Evolutionary conservation across 1,140 invertebrate genomes (phyloP).

Genomic region (Ephestia elutella): DNA sequence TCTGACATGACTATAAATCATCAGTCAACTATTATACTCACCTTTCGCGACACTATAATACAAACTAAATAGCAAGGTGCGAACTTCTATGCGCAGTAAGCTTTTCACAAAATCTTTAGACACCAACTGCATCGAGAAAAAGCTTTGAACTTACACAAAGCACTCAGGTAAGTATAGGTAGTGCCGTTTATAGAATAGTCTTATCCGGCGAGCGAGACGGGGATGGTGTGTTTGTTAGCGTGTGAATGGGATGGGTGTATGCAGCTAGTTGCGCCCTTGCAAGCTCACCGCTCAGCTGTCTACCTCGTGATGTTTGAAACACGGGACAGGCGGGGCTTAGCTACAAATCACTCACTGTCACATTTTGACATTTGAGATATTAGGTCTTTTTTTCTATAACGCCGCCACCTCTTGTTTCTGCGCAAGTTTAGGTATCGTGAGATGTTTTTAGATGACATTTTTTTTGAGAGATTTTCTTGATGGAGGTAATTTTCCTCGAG

Average conservation of each 20-base stretch:
- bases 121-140: slow-evolving; percentile 63
- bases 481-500: too few relatives aligned
- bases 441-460: background rate
- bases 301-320: slow-evolving; percentile 74
- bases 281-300: slow-evolving; percentile 66
- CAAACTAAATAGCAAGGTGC: slow-evolving; percentile 13
- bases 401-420: slow-evolving; percentile 56
- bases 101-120: slow-evolving; percentile 56
- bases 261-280: slow-evolving; percentile 53
- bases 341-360: slow-evolving; percentile 76
- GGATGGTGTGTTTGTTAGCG: slow-evolving; percentile 33
- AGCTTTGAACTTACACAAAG: slow-evolving; percentile 71
- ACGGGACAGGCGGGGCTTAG: slow-evolving; percentile 75
- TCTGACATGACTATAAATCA: background rate
- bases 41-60: background rate
- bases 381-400: slow-evolving; percentile 74
- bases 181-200: slow-evolving; percentile 65
- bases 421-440: slow-evolving; percentile 18
- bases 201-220: slow-evolving; percentile 48
- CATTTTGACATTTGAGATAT: slow-evolving; percentile 76
- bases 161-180: slow-evolving; percentile 69
- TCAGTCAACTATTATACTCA: background rate
- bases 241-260: slow-evolving; percentile 55
- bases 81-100: slow-evolving; percentile 47
- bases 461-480: too few relatives aligned